Evolutionary conservation across 2,797 vertebrate genomes (phyloP).

Genomic region (Perodicticus potto): DNA sequence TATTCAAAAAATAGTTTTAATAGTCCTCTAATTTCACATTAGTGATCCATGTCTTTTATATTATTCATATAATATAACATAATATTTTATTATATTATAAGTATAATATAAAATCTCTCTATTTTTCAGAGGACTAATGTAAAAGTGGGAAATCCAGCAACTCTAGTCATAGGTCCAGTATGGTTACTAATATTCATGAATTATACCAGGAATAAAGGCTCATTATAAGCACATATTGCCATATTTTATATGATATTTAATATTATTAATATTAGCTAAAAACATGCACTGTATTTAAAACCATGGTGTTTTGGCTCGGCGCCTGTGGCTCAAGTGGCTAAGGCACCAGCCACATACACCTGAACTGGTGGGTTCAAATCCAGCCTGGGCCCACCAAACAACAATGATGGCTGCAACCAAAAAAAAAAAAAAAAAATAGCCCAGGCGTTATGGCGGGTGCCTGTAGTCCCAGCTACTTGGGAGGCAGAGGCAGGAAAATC

Average conservation of each 20-base stretch:
- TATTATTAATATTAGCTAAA: neutral
- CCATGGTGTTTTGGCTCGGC: neutral
- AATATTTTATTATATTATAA: too few relatives aligned
- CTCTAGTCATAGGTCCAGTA: neutral
- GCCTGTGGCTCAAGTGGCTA: too few relatives aligned
- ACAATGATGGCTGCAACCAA: too few relatives aligned
- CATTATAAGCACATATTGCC: neutral
- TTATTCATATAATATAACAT: too few relatives aligned
- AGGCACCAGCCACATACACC: too few relatives aligned
- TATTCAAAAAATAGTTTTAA: neutral
- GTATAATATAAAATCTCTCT: conserved; percentile 23
- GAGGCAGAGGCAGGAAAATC: too few relatives aligned
- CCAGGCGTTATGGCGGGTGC: too few relatives aligned
- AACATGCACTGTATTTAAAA: neutral
- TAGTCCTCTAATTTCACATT: neutral
- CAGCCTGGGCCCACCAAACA: too few relatives aligned
- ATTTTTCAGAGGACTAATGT: neutral
- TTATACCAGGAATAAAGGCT: neutral
- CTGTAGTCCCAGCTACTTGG: too few relatives aligned
- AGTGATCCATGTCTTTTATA: neutral
- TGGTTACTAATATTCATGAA: neutral
- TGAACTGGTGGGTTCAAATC: too few relatives aligned
- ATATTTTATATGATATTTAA: neutral
- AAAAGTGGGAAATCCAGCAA: neutral
- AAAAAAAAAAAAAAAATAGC: too few relatives aligned